A percentile compares a stretch with the other conserved stretches of the same genome.
Conservation (phyloP, 1,140 invertebrate species). For the Anagrus nilaparvatae region DNA sequence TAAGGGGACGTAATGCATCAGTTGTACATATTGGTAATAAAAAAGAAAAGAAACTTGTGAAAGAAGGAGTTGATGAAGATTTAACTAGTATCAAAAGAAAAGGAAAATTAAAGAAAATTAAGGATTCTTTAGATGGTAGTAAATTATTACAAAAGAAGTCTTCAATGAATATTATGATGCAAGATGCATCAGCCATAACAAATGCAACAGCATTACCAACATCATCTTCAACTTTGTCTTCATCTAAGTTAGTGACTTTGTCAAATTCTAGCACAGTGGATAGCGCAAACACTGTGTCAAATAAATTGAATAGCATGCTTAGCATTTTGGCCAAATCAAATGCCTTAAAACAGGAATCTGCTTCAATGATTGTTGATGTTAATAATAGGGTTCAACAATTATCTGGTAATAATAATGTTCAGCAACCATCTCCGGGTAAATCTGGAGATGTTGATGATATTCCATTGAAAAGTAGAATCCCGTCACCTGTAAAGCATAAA, state of each 20-base stretch:
- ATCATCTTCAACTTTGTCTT: conserved; percentile 32
- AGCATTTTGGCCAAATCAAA: conserved; percentile 34
- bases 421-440: conserved; percentile 27
- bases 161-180: conserved; percentile 37
- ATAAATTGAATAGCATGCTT: conserved; percentile 36
- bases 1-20: conserved; percentile 75
- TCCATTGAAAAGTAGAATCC: conserved; percentile 40
- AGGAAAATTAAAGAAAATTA: conserved; percentile 40
- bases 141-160: conserved; percentile 39
- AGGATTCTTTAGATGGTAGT: conserved; percentile 36
- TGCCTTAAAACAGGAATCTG: conserved; percentile 36
- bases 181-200: conserved; percentile 19
- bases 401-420: no score
- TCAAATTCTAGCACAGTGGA: conserved; percentile 35
- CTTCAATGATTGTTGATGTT: no score
- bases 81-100: conserved; percentile 29
- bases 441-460: conserved; percentile 40
- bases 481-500: conserved; percentile 39
- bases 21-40: conserved; percentile 75
- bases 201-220: no score
- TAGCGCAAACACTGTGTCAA: conserved; percentile 31
- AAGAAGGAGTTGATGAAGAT: conserved; percentile 33
- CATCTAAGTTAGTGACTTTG: conserved; percentile 34
- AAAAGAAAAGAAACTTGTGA: conserved; percentile 50
- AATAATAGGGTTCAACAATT: no score